Conservation (phyloP, 2,113 vertebrate species). For the Cyanistes caeruleus region DNA sequence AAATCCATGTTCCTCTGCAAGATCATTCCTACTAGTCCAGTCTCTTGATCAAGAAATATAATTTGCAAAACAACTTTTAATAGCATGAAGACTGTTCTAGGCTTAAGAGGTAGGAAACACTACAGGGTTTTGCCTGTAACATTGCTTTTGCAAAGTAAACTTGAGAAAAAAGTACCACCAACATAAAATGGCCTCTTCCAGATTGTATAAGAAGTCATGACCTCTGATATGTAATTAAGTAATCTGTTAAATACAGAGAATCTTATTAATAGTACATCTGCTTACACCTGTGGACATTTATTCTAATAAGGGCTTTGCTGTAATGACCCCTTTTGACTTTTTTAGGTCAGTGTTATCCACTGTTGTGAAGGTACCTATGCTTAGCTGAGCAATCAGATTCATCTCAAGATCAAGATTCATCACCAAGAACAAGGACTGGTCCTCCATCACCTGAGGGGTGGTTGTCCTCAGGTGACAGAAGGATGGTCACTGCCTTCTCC, state of each 20-base stretch:
- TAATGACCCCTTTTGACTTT: neutral
- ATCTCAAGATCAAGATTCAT: too few species aligned
- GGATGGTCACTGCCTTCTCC: neutral
- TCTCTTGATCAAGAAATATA: neutral
- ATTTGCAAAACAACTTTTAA: neutral
- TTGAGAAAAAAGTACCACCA: neutral
- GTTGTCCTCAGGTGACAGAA: neutral
- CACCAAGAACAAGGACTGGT: accelerated
- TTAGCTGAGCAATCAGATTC: neutral
- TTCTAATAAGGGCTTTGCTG: neutral
- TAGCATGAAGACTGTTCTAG: neutral
- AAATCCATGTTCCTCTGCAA: neutral
- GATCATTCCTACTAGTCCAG: neutral
- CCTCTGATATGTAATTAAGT: neutral
- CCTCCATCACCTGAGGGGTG: neutral
- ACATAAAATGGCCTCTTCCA: neutral
- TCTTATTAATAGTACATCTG: neutral
- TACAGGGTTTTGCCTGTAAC: neutral
- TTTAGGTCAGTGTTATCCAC: neutral
- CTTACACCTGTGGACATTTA: neutral
- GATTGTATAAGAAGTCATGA: neutral
- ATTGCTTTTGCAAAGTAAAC: neutral
- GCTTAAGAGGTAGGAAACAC: neutral
- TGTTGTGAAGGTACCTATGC: neutral
- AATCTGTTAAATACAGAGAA: neutral